These are phyloP conservation scores for Paracentrotus lividus DNA, from an alignment of 53 echinoderm and acorn worm species.

Conservation along the genomic window DNA sequence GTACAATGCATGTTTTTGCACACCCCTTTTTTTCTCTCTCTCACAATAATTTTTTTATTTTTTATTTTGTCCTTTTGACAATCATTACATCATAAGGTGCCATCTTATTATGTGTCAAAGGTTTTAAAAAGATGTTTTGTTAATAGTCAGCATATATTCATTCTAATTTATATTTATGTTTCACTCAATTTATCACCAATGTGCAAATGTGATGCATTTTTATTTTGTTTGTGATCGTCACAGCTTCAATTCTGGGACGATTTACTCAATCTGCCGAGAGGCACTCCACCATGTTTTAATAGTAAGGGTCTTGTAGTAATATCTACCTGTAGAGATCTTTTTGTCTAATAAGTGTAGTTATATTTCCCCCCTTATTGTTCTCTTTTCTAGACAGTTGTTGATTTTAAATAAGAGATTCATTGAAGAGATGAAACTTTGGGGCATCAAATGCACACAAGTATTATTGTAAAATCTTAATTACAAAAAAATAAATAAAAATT, in stretches of 20 bases:
- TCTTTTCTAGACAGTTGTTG: constrained; percentile 55
- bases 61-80: constrained; percentile 13
- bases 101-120: constrained; percentile 57
- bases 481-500: constrained; percentile 67
- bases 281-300: constrained; percentile 16
- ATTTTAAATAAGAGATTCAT: constrained; percentile 42
- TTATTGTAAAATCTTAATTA: constrained; percentile 74
- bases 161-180: constrained; percentile 48
- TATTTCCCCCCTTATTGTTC: constrained; percentile 32
- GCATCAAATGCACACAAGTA: constrained; percentile 75
- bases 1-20: not conserved
- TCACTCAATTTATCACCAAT: not conserved
- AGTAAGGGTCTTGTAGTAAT: not conserved
- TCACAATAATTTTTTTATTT: constrained; percentile 3
- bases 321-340: constrained; percentile 7
- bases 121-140: constrained; percentile 30
- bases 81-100: constrained; percentile 59
- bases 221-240: not conserved
- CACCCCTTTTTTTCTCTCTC: not conserved
- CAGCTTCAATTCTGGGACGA: not conserved
- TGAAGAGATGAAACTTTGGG: constrained; percentile 62
- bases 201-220: constrained; percentile 15
- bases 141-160: constrained; percentile 26
- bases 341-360: constrained; percentile 47
- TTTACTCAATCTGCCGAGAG: not conserved